These are phyloP conservation scores for Calliphora vomitoria DNA, from an alignment of 2,888 invertebrate species.

Conservation along the genomic window DNA sequence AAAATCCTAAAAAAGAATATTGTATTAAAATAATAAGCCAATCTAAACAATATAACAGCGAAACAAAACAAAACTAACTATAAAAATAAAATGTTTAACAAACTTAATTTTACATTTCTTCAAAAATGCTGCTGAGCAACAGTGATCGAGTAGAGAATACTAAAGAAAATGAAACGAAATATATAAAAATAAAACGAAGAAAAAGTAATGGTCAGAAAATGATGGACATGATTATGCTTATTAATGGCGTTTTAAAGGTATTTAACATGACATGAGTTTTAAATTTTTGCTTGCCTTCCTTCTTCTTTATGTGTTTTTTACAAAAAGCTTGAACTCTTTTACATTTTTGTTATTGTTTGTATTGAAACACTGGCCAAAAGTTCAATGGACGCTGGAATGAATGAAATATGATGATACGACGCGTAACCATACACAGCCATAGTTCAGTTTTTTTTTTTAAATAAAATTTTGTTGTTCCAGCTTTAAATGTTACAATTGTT, in stretches of 20 bases:
- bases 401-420: not conserved
- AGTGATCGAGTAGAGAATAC: not conserved
- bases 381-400: conserved; percentile 38
- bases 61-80: not conserved
- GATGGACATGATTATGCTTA: conserved; percentile 67
- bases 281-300: conserved; percentile 10
- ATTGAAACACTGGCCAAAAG: conserved; percentile 1
- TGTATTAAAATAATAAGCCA: conserved; percentile 14
- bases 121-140: conserved; percentile 3
- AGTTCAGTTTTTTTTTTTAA: conserved; percentile 2
- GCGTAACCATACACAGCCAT: not conserved
- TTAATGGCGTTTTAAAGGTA: conserved; percentile 65
- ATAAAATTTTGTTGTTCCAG: not conserved
- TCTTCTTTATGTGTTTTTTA: not conserved
- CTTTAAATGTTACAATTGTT: not conserved
- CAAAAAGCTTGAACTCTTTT: conserved; percentile 18
- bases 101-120: conserved; percentile 11
- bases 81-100: conserved; percentile 26
- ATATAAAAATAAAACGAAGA: not conserved
- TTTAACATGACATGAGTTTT: conserved; percentile 64
- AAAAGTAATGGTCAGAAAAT: conserved; percentile 61
- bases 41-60: not conserved
- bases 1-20: not conserved
- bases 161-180: conserved; percentile 2
- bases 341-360: not conserved